phyloP scores from a whole-genome alignment of 2,797 vertebrate species.

The Cephalopachus bancanus region DNA sequence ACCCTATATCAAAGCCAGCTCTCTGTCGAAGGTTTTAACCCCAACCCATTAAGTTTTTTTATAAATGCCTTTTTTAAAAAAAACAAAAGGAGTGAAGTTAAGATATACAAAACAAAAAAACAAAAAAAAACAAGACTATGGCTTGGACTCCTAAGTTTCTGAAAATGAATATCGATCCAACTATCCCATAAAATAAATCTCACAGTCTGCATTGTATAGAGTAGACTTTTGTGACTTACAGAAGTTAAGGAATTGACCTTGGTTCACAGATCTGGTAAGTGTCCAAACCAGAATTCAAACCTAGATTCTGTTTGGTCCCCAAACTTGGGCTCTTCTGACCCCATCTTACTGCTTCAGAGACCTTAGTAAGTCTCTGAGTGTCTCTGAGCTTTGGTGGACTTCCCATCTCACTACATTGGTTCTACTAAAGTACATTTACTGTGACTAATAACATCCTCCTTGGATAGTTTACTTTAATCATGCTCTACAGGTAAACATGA shows the following conservation, averaged over 20 bases:
- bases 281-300: neutral
- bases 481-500: neutral
- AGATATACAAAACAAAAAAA: neutral
- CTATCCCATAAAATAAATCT: neutral
- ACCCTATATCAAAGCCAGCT: neutral
- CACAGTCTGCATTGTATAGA: neutral
- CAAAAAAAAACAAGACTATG: neutral
- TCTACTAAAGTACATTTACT: neutral
- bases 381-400: neutral
- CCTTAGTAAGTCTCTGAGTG: neutral
- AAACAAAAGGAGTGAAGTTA: neutral
- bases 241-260: neutral
- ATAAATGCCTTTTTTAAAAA: neutral
- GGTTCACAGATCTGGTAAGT: neutral
- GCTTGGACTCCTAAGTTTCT: neutral
- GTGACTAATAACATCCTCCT: neutral
- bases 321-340: neutral
- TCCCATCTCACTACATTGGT: neutral
- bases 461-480: neutral
- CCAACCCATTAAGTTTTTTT: neutral
- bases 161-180: neutral
- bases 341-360: neutral
- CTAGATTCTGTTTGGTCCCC: neutral
- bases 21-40: slow-evolving; percentile 12
- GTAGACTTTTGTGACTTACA: neutral